Base-by-base conservation (phyloP, 2,797 vertebrate genomes). In the Bradypus variegatus region DNA sequence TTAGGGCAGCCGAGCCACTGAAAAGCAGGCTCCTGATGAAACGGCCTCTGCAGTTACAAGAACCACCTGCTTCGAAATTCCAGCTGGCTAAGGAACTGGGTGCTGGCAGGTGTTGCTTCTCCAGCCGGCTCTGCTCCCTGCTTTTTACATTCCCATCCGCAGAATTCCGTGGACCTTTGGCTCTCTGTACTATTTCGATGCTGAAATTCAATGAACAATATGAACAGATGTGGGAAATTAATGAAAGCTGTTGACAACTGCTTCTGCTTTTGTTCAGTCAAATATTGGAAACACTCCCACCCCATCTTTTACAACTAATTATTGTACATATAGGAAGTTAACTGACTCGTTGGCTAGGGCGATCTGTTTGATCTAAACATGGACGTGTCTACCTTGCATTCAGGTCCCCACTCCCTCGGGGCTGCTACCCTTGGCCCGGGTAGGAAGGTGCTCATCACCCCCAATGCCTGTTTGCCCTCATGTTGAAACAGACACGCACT, bases 261-360 rank as follows among this genome's bases (percentile, higher is more conserved):
- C 2, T 25, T 81, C 83, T 86, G 91, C 94, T 96, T 96, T 96
- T 96, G 95, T 96, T 96, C 96, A 95, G 91, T 90, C 92, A 94
- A 87, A 64, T 94, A 76, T 94, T 91, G 38, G 45, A 45, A 95
- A 90, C 90, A 62, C 13, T 33, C 50, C 58, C 21, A 38, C 89
- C 18, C 91, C 73, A 62, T n/a, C 65, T 82, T 76, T 58, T 58
- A 23, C 21, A 41, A 2, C 38, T 85, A 21, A 6, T 64, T 41
- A 55, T 8, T 5, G 15, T 41, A 12, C 23, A 10, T 41, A 23
- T 5, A 48, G 85, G 76, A 90, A 73, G 82, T 55, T 48, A 15
- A 16, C 50, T 14, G 11, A 45, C 48, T 83, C 8, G 8, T 85
- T 76, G 41, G 8, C 12, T 69, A 27, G 3, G 76, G 62, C 12